phyloP scores from a whole-genome alignment of 92 coral and sea anemone species.

The Nematostella vectensis region DNA sequence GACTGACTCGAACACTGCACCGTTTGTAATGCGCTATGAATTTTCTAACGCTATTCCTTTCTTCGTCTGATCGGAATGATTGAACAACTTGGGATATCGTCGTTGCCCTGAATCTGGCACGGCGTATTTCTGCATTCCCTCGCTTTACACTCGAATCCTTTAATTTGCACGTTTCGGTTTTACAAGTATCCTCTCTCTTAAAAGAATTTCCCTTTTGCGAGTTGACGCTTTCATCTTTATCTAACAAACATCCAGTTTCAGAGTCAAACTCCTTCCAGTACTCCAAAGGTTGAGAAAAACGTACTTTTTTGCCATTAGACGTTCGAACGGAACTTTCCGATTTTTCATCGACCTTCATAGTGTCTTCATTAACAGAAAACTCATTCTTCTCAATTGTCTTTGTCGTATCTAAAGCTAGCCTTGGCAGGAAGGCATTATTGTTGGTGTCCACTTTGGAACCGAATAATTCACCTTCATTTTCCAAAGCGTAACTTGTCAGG shows the following conservation, averaged over 20 bases:
- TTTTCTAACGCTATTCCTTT: constrained; percentile 23
- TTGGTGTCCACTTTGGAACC: background rate
- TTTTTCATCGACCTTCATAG: background rate
- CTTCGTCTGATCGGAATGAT: constrained; percentile 30
- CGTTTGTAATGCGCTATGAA: constrained; percentile 31
- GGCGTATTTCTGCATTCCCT: constrained; percentile 8
- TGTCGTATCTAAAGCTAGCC: background rate
- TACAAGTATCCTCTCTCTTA: too few relatives aligned
- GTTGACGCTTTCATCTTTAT: constrained; percentile 4
- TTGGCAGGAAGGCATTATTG: background rate
- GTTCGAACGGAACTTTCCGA: constrained; percentile 1
- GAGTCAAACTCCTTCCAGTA: constrained; percentile 54
- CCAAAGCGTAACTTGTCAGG: too few relatives aligned
- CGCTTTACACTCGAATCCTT: too few relatives aligned
- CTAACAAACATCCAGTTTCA: constrained; percentile 37
- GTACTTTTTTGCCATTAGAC: constrained; percentile 29
- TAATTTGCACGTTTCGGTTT: too few relatives aligned
- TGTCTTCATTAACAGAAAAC: background rate
- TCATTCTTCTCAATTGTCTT: too few relatives aligned
- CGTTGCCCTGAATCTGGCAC: constrained; percentile 12
- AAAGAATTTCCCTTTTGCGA: too few relatives aligned
- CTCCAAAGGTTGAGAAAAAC: constrained; percentile 60
- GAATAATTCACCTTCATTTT: too few relatives aligned
- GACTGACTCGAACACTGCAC: constrained; percentile 5
- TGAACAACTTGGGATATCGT: constrained; percentile 38